These are phyloP conservation scores for Podarcis siculus DNA, from an alignment of 2,797 vertebrate genomes.

Conservation along the genomic window DNA sequence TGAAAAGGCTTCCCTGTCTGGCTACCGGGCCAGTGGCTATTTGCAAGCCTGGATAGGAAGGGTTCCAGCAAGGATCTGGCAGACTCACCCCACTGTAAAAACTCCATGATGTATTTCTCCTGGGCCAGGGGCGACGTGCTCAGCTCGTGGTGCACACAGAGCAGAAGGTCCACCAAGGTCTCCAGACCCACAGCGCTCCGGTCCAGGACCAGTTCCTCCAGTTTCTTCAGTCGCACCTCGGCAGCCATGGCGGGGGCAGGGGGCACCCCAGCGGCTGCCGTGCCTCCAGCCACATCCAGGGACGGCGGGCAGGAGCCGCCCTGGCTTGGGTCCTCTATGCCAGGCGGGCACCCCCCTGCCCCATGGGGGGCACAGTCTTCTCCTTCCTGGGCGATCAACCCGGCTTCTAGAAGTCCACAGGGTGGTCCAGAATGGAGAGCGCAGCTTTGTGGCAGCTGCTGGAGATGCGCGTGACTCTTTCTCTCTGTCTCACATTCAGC, in stretches of 20 bases:
- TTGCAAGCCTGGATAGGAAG: no score
- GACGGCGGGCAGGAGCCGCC: not conserved
- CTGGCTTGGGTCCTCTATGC: not conserved
- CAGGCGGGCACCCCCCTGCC: not conserved
- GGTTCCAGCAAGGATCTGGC: not conserved
- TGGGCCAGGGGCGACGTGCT: constrained; percentile 76
- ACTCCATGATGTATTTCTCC: constrained; percentile 84
- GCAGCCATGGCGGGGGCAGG: constrained; percentile 25
- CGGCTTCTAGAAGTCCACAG: not conserved
- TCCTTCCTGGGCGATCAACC: not conserved
- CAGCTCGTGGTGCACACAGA: constrained; percentile 87
- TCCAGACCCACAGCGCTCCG: constrained; percentile 79
- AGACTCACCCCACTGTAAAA: constrained; percentile 76
- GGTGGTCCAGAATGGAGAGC: not conserved
- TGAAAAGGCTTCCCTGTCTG: not conserved
- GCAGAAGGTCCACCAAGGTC: constrained; percentile 86
- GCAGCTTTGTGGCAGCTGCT: no score
- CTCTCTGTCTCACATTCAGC: no score
- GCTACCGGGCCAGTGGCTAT: not conserved
- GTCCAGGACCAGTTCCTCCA: constrained; percentile 66
- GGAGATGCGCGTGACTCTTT: no score
- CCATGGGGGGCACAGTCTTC: not conserved
- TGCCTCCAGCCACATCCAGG: not conserved
- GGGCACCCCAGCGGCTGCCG: constrained; percentile 27
- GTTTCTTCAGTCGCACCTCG: constrained; percentile 71